Base-by-base conservation (phyloP, 2,113 vertebrate genomes). In the Columbina picui region DNA sequence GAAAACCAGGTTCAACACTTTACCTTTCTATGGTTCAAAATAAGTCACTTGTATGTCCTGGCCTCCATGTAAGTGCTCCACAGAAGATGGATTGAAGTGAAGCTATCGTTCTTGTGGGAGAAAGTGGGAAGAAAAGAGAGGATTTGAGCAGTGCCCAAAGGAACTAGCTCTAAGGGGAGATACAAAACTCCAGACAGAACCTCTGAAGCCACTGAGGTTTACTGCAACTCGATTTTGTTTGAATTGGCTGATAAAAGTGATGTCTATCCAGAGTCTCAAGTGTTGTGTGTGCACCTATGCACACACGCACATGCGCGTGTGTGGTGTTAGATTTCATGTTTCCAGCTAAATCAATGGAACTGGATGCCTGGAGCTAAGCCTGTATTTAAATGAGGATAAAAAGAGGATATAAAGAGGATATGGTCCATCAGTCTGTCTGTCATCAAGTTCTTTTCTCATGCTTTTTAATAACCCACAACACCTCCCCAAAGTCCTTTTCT, bases 341-440 rank as follows among this genome's bases (percentile, higher is more conserved):
- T 69, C 53, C 18, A 43, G 21, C 53, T 84, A 57, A 43, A 69
- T 49, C 41, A 36, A 8, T 63, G 36, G 25, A 30, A 53, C 13
- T 65, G 39, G 25, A n/a, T 0, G 4, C n/a, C 65, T 27, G 47
- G 78, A 79, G 43, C 13, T 16, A 23, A 80, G 63, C 16, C 19
- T 84, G 0, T 56, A 23, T 84, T 87, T 87, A 89, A 89, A 53
- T 65, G n/a, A n/a, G 32, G 45, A 14, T 61, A 23, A 39, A 69
- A 77, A 45, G 55, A 78, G 27, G 59, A 38, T 56, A 25, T 19
- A 69, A 77, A 45, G 55, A 78, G 27, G 59, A 38, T 56, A 25
- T 19, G 15, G n/a, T 50, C n/a, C 0, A 0, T 67, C 65, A 14
- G 47, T 64, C 45, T 60, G 17, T 61, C 61, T 70, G 4, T n/a